phyloP scores from a whole-genome alignment of 2,797 vertebrate genomes.

The Nasua narica region DNA sequence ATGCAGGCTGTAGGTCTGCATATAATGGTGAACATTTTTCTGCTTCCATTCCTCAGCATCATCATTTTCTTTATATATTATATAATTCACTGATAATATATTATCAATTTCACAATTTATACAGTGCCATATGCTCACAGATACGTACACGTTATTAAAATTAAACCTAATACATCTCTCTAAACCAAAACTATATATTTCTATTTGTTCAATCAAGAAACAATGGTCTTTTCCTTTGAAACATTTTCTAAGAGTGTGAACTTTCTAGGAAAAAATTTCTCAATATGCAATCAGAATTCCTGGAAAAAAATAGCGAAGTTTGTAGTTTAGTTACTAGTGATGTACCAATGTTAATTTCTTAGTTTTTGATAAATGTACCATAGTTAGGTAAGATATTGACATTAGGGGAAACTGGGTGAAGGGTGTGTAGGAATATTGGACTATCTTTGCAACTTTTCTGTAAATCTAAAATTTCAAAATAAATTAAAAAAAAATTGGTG shows the following conservation, averaged over 20 bases:
- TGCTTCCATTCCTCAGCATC: neutral
- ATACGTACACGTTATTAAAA: neutral
- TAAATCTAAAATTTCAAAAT: too few relatives aligned
- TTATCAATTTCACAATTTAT: neutral
- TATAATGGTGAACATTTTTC: neutral
- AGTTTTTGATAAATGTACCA: neutral
- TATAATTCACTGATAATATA: neutral
- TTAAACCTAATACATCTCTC: neutral
- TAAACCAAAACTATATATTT: neutral
- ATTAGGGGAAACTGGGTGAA: too few relatives aligned
- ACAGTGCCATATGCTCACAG: neutral
- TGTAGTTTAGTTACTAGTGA: neutral
- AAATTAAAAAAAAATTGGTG: too few relatives aligned
- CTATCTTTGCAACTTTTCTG: too few relatives aligned
- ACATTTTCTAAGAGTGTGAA: neutral
- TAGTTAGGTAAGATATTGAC: neutral
- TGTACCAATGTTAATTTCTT: neutral
- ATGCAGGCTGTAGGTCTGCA: neutral
- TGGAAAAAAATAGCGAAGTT: neutral
- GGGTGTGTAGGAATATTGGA: too few relatives aligned
- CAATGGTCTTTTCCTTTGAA: neutral
- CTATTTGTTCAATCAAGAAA: neutral
- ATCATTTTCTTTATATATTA: neutral
- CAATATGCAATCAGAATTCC: neutral
- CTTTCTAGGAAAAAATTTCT: neutral